These are phyloP conservation scores for Gyps fulvus DNA, from an alignment of 2,113 vertebrate genomes.

Conservation along the genomic window DNA sequence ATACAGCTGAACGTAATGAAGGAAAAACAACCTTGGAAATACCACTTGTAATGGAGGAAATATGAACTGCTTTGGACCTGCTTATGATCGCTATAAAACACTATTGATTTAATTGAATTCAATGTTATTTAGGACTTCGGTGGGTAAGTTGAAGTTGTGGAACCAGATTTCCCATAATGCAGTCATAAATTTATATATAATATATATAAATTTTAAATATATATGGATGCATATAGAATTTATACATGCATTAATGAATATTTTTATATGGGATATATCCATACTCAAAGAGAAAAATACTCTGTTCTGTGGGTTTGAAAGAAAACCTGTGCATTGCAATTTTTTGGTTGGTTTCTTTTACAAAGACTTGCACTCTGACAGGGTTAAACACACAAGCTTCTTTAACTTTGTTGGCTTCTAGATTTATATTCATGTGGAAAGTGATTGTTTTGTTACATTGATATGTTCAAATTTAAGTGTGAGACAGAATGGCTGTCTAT, in stretches of 20 bases:
- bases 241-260: neutral
- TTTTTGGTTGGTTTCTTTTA: neutral
- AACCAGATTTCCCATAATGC: neutral
- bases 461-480: neutral
- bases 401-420: neutral
- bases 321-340: neutral
- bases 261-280: neutral
- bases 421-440: neutral
- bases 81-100: neutral
- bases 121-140: neutral
- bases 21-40: neutral
- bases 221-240: neutral
- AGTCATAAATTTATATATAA: neutral
- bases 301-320: neutral
- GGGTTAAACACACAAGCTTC: neutral
- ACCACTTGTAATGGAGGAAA: neutral
- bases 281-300: neutral
- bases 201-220: neutral
- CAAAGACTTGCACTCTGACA: neutral
- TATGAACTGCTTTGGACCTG: neutral
- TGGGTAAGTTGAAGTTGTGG: neutral
- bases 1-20: rapidly evolving
- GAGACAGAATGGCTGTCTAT: neutral
- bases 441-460: neutral
- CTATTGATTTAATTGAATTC: neutral